Base-by-base conservation (phyloP, 2,888 invertebrate species). In the Sinhomidia bicolor region DNA sequence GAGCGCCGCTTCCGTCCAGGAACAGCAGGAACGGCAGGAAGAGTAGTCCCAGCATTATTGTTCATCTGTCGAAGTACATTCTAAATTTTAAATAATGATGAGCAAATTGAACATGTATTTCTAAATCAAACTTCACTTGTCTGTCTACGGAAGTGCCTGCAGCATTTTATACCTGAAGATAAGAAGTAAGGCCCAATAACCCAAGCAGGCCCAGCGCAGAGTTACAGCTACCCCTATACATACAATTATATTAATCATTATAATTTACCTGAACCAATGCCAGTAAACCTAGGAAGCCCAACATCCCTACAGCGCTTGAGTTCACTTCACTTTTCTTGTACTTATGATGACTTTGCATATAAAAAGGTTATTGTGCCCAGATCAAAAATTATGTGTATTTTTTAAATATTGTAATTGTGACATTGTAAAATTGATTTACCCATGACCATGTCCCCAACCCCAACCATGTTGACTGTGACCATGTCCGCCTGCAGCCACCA, bases 151-250 rank as follows among this genome's bases (percentile, higher is more conserved):
- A 51, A 47, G 17, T 29, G 51, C 29, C 51, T 26, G 17, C 41
- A 20, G 47, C 17, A 9, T 29, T 23, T 10, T 29, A 23, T 84
- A 89, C 89, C 89, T 89, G 89, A 5, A 89, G 80, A 54, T 89
- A 89, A 10, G 86, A 83, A 7, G 89, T 83, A 41, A 89, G 86
- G 23, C 89, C 89, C 14, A 89, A 80, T 47, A 89, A 71, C 47
- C 89, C 89, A 41, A 89, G 86, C n/a, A 89, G 87, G 41, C 86
- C 89, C 41, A 89, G 80, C 1, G 89, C 89, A 68, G 89, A 87
- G 78, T 89, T 89, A 85, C 89, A 89, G 36, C 76, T 68, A 62
- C 87, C 87, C 89, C 89, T 89, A 85, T n/a, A 76, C 36, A 71
- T 20, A 57, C 29, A 79, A 57, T 29, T 44, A 36, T 23, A 29